phyloP scores from a whole-genome alignment of 92 coral and sea anemone species.

The Montipora capitata region DNA sequence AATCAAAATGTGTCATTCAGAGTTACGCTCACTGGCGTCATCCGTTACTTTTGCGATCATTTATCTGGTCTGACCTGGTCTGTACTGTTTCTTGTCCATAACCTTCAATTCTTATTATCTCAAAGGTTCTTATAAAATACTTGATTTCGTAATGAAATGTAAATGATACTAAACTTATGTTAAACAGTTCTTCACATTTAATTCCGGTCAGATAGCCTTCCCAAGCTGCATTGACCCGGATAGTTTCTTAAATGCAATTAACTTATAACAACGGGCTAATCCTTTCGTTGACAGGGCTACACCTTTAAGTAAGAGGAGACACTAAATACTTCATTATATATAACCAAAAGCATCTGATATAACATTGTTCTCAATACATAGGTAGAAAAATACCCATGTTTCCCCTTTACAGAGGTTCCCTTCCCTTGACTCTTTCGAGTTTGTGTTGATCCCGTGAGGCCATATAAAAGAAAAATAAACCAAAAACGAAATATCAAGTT shows the following conservation, averaged over 20 bases:
- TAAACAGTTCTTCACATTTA: neutral
- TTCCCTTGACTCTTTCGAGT: neutral
- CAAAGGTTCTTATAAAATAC: slow-evolving; percentile 9
- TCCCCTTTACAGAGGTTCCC: too few relatives aligned
- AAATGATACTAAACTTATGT: neutral
- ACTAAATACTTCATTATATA: too few relatives aligned
- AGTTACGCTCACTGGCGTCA: too few relatives aligned
- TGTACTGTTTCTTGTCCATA: neutral
- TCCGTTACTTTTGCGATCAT: neutral
- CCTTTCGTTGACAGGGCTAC: too few relatives aligned
- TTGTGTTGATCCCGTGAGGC: slow-evolving; percentile 10
- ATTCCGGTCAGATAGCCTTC: neutral
- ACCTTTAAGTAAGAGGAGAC: too few relatives aligned
- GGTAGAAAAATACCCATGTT: too few relatives aligned
- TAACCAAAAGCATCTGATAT: too few relatives aligned
- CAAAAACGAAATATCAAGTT: neutral
- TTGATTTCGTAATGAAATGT: neutral
- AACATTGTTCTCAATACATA: too few relatives aligned
- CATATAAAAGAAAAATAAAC: slow-evolving; percentile 4
- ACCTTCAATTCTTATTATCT: neutral
- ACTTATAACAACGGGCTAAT: too few relatives aligned
- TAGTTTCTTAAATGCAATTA: too few relatives aligned
- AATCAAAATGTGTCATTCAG: too few relatives aligned
- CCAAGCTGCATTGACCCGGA: too few relatives aligned
- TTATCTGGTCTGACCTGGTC: slow-evolving; percentile 2